Evolutionary conservation across 2,888 invertebrate genomes (phyloP).

Genomic region (Tenthredo amoena): DNA sequence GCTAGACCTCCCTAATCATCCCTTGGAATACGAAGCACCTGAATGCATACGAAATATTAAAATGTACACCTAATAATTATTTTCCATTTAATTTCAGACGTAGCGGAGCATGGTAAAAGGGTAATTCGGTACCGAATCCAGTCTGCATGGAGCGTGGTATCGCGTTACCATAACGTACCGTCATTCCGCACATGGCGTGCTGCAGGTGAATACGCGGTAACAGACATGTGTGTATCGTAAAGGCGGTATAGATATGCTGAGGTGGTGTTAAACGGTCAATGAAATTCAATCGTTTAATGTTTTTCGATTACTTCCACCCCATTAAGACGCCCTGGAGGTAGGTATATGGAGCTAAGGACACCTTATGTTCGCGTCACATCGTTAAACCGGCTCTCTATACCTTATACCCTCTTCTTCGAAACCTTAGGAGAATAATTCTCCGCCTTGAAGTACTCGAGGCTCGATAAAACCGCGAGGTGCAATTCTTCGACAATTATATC

Average conservation of each 20-base stretch:
- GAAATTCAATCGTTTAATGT: slow-evolving; percentile 27
- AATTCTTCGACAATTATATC: too few species aligned
- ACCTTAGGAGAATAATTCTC: neutral
- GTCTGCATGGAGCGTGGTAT: neutral
- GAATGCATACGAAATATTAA: too few species aligned
- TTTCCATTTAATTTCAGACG: neutral
- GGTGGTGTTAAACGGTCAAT: slow-evolving; percentile 3
- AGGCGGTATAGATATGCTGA: neutral
- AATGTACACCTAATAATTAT: neutral
- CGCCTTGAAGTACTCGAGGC: too few species aligned
- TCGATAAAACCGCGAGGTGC: too few species aligned
- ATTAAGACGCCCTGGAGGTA: neutral
- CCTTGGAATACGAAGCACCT: too few species aligned
- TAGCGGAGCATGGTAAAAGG: neutral
- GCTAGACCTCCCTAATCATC: too few species aligned
- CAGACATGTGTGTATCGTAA: neutral
- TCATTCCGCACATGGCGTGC: slow-evolving; percentile 2
- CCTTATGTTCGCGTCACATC: neutral
- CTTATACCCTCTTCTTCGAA: neutral
- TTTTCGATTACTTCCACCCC: slow-evolving; percentile 32
- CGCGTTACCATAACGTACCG: neutral
- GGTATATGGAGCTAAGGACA: neutral
- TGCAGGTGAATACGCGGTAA: neutral
- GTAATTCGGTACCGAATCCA: neutral
- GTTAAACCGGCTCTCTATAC: neutral